Evolutionary conservation across 2,113 vertebrate genomes (phyloP).

Genomic region (Otocyon megalotis): DNA sequence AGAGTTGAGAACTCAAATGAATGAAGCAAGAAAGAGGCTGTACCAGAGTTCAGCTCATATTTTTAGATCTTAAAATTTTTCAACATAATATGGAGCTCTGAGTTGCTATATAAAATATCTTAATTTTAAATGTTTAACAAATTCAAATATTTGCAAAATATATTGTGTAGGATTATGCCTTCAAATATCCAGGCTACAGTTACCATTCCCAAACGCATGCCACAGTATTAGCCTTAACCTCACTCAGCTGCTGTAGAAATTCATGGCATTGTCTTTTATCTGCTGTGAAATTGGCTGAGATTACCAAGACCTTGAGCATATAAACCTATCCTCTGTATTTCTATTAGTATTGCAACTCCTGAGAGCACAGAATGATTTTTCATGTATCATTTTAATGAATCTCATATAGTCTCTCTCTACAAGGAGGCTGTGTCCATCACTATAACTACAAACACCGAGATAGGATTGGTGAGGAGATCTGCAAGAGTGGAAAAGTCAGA

Average conservation of each 20-base stretch:
- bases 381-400: not conserved
- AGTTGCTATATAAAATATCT: not conserved
- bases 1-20: too few species aligned
- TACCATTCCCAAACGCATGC: not conserved
- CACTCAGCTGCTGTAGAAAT: not conserved
- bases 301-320: not conserved
- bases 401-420: not conserved
- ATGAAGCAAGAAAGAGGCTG: not conserved
- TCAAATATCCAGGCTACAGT: not conserved
- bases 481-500: not conserved
- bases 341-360: not conserved
- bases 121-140: not conserved
- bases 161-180: not conserved
- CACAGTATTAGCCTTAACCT: not conserved
- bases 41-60: fast-evolving
- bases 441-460: not conserved
- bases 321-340: not conserved
- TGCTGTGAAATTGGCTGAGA: not conserved
- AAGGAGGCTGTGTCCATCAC: not conserved
- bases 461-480: not conserved
- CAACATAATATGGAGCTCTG: not conserved
- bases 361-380: not conserved
- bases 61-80: not conserved
- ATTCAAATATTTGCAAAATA: not conserved
- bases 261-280: not conserved